Conservation (phyloP, 2,797 vertebrate genomes). For the Syngnathus rostellatus region DNA sequence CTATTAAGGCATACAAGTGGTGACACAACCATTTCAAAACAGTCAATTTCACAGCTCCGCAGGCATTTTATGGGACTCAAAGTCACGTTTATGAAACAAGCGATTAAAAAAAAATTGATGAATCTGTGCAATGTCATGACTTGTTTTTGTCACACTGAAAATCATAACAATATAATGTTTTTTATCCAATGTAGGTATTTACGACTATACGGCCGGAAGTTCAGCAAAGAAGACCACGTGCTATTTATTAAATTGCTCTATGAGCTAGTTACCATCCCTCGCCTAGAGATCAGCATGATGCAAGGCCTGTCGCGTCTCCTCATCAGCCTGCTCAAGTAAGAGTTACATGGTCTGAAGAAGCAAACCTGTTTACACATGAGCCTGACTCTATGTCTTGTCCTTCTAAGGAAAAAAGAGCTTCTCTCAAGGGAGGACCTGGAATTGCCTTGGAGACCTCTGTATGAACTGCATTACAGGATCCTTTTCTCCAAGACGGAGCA, state of each 20-base stretch:
- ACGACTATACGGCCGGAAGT: conserved; percentile 92
- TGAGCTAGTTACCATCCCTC: conserved; percentile 89
- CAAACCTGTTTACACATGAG: conserved; percentile 1
- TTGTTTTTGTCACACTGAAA: background rate
- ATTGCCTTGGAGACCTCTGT: conserved; percentile 90
- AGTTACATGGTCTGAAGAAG: background rate
- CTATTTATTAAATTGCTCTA: conserved; percentile 93
- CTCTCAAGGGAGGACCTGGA: conserved; percentile 92
- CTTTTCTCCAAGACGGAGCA: conserved; percentile 97
- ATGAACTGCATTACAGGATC: conserved; percentile 90
- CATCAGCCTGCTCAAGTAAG: conserved; percentile 95
- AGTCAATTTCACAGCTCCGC: background rate
- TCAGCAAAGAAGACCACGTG: conserved; percentile 97
- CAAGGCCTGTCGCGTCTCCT: conserved; percentile 91
- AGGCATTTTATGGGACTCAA: background rate
- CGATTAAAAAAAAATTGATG: too few species aligned
- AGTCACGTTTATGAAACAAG: background rate
- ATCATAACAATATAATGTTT: background rate
- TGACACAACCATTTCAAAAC: conserved; percentile 16
- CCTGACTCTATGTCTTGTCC: conserved; percentile 17
- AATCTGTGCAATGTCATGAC: background rate
- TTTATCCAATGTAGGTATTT: conserved; percentile 77
- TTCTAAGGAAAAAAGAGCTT: conserved; percentile 85
- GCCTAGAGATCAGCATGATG: conserved; percentile 98
- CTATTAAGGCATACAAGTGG: conserved; percentile 25